phyloP scores from a whole-genome alignment of 2,797 vertebrate genomes.

The Platyrinchus mystaceus region DNA sequence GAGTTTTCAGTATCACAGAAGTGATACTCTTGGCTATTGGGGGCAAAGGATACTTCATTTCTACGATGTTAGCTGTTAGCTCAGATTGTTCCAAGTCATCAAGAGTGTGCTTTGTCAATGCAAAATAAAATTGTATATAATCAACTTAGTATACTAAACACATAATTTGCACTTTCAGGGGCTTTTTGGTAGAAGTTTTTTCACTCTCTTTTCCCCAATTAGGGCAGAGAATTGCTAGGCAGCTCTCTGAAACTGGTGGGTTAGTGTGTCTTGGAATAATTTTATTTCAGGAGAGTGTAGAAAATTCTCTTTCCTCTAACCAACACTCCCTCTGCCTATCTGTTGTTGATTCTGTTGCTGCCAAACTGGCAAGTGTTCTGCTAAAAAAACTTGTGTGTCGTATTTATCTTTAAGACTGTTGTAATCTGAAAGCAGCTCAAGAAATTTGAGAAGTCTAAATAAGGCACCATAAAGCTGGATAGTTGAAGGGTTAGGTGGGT shows the following conservation, averaged over 20 bases:
- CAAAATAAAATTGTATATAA: background rate
- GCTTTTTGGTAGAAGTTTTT: background rate
- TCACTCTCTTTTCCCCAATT: background rate
- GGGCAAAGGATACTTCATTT: background rate
- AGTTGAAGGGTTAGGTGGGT: constrained; percentile 33
- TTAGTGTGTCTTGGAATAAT: background rate
- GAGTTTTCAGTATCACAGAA: background rate
- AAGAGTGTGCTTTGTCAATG: background rate
- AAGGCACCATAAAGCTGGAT: constrained; percentile 56
- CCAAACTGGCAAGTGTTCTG: constrained; percentile 13
- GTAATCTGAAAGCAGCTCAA: constrained; percentile 74
- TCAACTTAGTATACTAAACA: background rate
- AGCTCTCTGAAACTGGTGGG: background rate
- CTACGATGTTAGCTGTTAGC: background rate
- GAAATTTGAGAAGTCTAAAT: constrained; percentile 66
- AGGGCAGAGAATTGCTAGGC: background rate
- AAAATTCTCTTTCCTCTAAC: background rate
- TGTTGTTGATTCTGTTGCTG: constrained; percentile 1
- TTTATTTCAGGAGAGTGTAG: background rate
- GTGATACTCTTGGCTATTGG: background rate
- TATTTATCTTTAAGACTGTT: constrained; percentile 70
- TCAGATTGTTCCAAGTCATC: background rate
- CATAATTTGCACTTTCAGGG: background rate
- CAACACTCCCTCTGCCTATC: background rate
- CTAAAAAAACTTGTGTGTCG: constrained; percentile 35